Evolutionary conservation across 2,113 vertebrate genomes (phyloP).

Genomic region (Nematolebias whitei): DNA sequence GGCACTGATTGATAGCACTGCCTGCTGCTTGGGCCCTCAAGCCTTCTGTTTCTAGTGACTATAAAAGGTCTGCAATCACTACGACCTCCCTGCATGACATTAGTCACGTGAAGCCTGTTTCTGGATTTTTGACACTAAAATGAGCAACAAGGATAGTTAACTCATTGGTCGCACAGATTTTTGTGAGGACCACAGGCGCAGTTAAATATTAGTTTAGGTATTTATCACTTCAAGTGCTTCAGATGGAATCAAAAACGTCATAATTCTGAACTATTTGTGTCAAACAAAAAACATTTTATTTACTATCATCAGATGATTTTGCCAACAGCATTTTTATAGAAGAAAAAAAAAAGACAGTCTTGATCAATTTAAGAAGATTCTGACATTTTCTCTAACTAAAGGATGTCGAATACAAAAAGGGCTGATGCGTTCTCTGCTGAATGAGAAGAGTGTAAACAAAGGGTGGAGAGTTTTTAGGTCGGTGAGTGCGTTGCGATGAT

Average conservation of each 20-base stretch:
- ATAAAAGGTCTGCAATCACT: constrained; percentile 68
- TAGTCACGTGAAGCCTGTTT: constrained; percentile 56
- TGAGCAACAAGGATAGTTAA: neutral
- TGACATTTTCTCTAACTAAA: neutral
- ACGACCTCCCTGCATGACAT: constrained; percentile 75
- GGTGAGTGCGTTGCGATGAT: neutral
- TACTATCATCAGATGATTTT: neutral
- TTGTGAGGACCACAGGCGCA: too few relatives aligned
- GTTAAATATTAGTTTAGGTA: neutral
- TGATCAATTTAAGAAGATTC: too few relatives aligned
- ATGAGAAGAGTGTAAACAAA: constrained; percentile 27
- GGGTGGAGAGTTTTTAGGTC: constrained; percentile 8
- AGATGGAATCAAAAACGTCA: neutral
- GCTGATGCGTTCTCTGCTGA: constrained; percentile 8
- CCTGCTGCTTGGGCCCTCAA: constrained; percentile 58
- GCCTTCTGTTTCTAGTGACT: constrained; percentile 57
- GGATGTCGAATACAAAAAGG: neutral
- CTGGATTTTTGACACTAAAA: constrained; percentile 25
- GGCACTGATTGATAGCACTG: constrained; percentile 79
- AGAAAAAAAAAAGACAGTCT: neutral
- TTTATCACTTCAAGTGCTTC: neutral
- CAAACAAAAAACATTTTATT: neutral
- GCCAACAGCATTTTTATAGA: neutral
- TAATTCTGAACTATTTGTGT: too few relatives aligned
- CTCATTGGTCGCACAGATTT: constrained; percentile 7